phyloP scores from a whole-genome alignment of 2,797 vertebrate genomes.

The Gymnocypris eckloni region DNA sequence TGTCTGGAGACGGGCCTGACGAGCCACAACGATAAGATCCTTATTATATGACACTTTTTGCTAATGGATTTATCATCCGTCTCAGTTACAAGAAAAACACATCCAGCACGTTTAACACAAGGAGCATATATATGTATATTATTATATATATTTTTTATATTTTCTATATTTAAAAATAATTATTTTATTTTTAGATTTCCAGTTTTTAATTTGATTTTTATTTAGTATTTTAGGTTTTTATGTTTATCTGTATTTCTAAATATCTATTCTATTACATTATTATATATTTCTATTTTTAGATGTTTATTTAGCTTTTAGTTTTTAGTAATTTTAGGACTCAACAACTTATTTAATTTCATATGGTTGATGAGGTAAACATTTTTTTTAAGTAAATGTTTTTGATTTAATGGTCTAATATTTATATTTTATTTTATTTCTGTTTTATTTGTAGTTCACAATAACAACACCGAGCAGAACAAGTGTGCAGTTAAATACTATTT shows the following conservation, averaged over 20 bases:
- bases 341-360: background rate
- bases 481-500: background rate
- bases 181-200: background rate
- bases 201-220: background rate
- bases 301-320: background rate
- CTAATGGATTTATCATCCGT: slow-evolving; percentile 16
- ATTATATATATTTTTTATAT: no score
- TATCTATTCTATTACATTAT: background rate
- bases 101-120: background rate
- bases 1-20: background rate
- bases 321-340: background rate
- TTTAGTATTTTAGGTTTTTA: background rate
- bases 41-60: slow-evolving; percentile 19
- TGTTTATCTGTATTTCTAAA: background rate
- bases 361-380: background rate
- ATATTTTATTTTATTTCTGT: background rate
- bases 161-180: background rate
- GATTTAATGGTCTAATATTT: background rate
- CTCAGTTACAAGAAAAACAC: slow-evolving; percentile 2
- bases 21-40: slow-evolving; percentile 11
- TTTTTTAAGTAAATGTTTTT: background rate
- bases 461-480: background rate
- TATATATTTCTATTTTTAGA: background rate
- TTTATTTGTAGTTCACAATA: background rate
- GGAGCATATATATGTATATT: background rate